Base-by-base conservation (phyloP, 1,140 invertebrate genomes). In the Oryzaephilus surinamensis region DNA sequence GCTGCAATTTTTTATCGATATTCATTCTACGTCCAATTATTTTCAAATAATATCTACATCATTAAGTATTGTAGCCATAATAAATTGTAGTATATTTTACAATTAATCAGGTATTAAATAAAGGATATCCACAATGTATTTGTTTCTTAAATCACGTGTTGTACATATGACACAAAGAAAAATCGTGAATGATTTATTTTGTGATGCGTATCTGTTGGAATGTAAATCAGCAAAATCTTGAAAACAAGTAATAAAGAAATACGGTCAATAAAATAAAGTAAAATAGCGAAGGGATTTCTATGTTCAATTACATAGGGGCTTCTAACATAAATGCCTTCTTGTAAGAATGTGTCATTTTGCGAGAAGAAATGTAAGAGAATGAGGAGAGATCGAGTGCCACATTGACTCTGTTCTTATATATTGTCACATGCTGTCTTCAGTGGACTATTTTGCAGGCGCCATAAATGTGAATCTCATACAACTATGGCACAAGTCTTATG, bases 321-420 rank as follows among this genome's bases (percentile, higher is more conserved):
- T 38, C 36, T 38, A 37, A 38, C 36, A 38, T 38, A 38, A 38
- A 38, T 38, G 36, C 18, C 21, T 31, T 29, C n/a, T n/a, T n/a
- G n/a, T n/a, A 38, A 28, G 30, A 38, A 38, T 38, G 36, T 38
- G 36, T 38, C 36, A 28, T 38, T 38, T 23, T 38, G 20, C 10
- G 36, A 38, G 30, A 28, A 38, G 24, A 11, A 10, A 24, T n/a
- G 11, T n/a, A n/a, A 8, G 23, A 24, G 23, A 24, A 24, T 8
- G 23, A 24, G 23, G 3, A 24, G 23, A 24, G 11, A 24, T n/a
- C n/a, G n/a, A n/a, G n/a, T n/a, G n/a, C n/a, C n/a, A n/a, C n/a
- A n/a, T n/a, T n/a, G n/a, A n/a, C n/a, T n/a, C n/a, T n/a, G n/a
- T n/a, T n/a, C n/a, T n/a, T n/a, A n/a, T n/a, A n/a, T n/a, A n/a